Base-by-base conservation (phyloP, 2,797 vertebrate genomes). In the Pteronotus mesoamericanus region DNA sequence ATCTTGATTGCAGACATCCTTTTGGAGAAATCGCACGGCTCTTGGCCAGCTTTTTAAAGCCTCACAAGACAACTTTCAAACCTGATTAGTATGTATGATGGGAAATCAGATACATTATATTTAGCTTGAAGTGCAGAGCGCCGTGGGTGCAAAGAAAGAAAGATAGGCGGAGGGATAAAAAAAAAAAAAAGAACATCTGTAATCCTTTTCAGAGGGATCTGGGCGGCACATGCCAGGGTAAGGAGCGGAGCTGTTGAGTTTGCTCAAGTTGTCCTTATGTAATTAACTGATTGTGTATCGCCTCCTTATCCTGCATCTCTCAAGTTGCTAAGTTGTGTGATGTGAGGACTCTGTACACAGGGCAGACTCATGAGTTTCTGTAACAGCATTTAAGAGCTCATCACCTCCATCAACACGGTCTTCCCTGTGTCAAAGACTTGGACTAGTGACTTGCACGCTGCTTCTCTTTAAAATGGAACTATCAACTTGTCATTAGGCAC, bases 1-100 rank as follows among this genome's bases (percentile, higher is more conserved):
- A 97, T 89, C 91, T 85, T 97, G 97, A 98, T 98, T 98, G 97
- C 89, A 95, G 95, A 98, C 95, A 97, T 94, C 96, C 97, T 97
- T 98, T 96, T 91, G 94, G 95, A 98, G 98, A 97, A 96, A 97
- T 96, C 88, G 6, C 74, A 93, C 95, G 10, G 72, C 89, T 92
- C 97, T 94, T 94, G 95, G 97, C 95, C 97, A 97, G 97, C 95
- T 97, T 98, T 97, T 97, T 94, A 95, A 97, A 98, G 89, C 93
- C 85, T 96, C 92, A 89, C 16, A 94, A 97, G 96, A 97, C 92
- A 98, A 97, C 94, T 97, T 98, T 97, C 98, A 94, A 98, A 96
- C 79, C 92, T 97, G 96, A 98, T 97, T 97, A 97, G 24, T 97
- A 97, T 97, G 97, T 82, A 97, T 93, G 26, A 94, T 39, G 77